Conservation (phyloP, 2,113 vertebrate genomes). For the Malurus elegans region DNA sequence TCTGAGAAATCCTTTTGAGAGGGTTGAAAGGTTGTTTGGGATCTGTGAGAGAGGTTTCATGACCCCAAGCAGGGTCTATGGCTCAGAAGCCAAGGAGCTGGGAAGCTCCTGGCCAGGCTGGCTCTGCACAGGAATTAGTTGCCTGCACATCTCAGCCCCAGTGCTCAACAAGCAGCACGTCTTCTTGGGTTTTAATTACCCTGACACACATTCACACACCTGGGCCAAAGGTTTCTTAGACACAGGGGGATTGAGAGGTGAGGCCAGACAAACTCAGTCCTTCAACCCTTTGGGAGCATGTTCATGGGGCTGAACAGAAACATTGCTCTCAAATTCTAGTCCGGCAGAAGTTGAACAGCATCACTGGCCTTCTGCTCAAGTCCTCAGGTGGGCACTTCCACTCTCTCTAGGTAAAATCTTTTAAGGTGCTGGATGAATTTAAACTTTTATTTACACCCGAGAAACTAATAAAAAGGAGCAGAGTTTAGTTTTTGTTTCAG, state of each 20-base stretch:
- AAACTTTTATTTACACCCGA: background rate
- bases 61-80: background rate
- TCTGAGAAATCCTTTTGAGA: background rate
- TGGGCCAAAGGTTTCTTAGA: background rate
- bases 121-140: background rate
- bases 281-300: fast-evolving
- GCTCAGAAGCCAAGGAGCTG: background rate
- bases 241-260: background rate
- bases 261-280: background rate
- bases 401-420: background rate
- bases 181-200: background rate
- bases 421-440: background rate
- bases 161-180: fast-evolving
- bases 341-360: background rate
- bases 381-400: background rate
- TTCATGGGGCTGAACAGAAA: background rate
- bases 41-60: background rate
- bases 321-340: background rate
- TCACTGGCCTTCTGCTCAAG: background rate
- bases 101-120: background rate
- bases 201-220: background rate
- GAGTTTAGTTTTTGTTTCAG: background rate
- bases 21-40: background rate
- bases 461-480: background rate
- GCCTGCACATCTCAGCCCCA: background rate